Conservation (phyloP, 2,888 invertebrate genomes). For the Cephus sareptanus region DNA sequence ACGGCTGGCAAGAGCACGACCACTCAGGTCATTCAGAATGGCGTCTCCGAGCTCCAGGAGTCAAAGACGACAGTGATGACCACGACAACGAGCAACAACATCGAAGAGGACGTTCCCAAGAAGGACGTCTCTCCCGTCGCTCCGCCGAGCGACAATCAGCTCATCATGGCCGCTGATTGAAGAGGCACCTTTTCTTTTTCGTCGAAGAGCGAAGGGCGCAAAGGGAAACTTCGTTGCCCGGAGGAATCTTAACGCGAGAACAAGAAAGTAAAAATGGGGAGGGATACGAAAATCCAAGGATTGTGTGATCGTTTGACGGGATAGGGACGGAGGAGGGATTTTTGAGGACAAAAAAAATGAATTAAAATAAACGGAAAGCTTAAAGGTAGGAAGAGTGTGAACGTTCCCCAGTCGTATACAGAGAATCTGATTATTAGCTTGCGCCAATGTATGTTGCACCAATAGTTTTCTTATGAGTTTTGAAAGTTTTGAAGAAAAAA, state of each 20-base stretch:
- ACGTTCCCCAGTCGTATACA: background rate
- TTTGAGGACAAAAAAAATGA: background rate
- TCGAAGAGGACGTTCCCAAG: conserved; percentile 63
- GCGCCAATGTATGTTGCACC: conserved; percentile 23
- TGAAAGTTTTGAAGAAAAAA: conserved; percentile 8
- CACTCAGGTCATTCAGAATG: conserved; percentile 49
- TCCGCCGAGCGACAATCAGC: conserved; percentile 57
- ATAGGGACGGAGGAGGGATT: background rate
- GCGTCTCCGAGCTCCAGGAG: conserved; percentile 45
- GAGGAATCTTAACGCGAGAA: background rate
- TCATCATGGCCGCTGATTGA: conserved; percentile 59
- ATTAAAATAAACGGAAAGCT: background rate
- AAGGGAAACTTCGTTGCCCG: background rate
- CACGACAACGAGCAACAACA: conserved; percentile 50
- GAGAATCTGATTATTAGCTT: conserved; percentile 18
- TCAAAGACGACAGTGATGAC: conserved; percentile 46
- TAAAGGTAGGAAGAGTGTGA: background rate
- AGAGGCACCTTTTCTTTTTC: background rate
- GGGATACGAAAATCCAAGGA: background rate
- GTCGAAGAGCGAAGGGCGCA: background rate
- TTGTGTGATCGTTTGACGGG: background rate
- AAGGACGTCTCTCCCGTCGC: conserved; percentile 69
- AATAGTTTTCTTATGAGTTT: conserved; percentile 27
- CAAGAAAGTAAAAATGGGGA: background rate
- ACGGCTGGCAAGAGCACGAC: background rate